A percentile compares a stretch with the other conserved stretches of the same genome.
Conservation (phyloP, 2,797 vertebrate species). For the Microhierax caerulescens region DNA sequence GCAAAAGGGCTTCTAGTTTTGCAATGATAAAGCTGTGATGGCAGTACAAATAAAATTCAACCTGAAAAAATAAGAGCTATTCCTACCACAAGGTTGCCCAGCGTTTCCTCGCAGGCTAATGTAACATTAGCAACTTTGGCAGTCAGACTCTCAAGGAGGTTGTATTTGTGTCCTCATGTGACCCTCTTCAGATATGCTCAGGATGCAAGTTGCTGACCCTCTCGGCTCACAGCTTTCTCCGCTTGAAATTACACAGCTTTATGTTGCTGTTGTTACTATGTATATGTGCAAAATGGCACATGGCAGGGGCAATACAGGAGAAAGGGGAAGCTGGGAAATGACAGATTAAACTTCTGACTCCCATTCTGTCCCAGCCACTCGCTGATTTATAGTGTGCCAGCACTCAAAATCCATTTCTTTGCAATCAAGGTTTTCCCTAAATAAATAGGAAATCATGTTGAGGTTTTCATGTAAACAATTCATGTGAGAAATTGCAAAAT, state of each 20-base stretch:
- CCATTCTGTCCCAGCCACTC: not conserved
- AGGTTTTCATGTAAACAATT: not conserved
- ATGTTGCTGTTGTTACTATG: not conserved
- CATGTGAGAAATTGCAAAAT: not conserved
- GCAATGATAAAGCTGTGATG: rapidly evolving
- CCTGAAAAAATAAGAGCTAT: not conserved
- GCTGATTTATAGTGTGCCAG: not conserved
- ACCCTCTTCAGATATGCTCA: not conserved
- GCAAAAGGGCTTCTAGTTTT: not conserved
- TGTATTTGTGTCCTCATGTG: rapidly evolving
- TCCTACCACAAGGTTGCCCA: not conserved
- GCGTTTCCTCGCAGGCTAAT: rapidly evolving
- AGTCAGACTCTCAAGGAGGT: not conserved
- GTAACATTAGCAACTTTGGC: not conserved
- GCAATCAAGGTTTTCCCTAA: not conserved
- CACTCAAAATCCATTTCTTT: not conserved
- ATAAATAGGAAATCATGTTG: not conserved
- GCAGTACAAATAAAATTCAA: not conserved
- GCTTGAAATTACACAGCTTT: not conserved
- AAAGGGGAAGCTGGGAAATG: not conserved
- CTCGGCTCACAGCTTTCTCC: not conserved
- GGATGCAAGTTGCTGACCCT: not conserved
- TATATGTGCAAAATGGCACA: not conserved
- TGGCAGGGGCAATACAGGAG: not conserved
- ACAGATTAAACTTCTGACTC: not conserved